phyloP scores from a whole-genome alignment of 2,113 vertebrate species.

The Crotophaga sulcirostris region DNA sequence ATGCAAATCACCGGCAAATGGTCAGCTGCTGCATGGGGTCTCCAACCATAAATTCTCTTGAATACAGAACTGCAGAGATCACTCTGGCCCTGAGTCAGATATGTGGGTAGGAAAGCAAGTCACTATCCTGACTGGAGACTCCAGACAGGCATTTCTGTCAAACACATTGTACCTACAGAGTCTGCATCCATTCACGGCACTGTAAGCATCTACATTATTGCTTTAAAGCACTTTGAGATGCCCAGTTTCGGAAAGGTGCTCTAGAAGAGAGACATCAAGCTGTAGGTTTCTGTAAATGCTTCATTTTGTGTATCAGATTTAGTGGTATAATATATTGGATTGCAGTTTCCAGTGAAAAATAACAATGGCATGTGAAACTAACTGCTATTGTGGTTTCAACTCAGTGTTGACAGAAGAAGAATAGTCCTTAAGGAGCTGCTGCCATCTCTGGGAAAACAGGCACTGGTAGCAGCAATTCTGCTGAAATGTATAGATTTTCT shows the following conservation, averaged over 20 bases:
- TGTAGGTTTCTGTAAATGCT: background rate
- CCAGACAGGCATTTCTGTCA: background rate
- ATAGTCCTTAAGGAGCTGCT: background rate
- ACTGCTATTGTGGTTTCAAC: slow-evolving; percentile 1
- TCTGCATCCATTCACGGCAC: background rate
- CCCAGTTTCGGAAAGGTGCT: background rate
- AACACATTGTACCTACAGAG: background rate
- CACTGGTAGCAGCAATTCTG: background rate
- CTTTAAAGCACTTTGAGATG: background rate
- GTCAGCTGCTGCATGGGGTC: background rate
- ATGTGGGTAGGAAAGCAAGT: background rate
- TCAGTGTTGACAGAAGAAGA: background rate
- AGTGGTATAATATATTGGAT: background rate
- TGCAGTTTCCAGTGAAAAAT: slow-evolving; percentile 1
- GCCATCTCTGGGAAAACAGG: background rate
- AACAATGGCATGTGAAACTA: background rate
- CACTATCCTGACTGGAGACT: background rate
- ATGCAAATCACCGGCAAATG: background rate
- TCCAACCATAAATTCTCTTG: background rate
- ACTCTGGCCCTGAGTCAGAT: background rate
- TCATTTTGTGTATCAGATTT: background rate
- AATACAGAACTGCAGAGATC: background rate
- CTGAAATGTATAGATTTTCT: slow-evolving; percentile 5
- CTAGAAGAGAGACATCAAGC: background rate
- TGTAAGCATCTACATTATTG: background rate